These are phyloP conservation scores for Napeogenes inachia DNA, from an alignment of 2,888 invertebrate species.

Conservation along the genomic window DNA sequence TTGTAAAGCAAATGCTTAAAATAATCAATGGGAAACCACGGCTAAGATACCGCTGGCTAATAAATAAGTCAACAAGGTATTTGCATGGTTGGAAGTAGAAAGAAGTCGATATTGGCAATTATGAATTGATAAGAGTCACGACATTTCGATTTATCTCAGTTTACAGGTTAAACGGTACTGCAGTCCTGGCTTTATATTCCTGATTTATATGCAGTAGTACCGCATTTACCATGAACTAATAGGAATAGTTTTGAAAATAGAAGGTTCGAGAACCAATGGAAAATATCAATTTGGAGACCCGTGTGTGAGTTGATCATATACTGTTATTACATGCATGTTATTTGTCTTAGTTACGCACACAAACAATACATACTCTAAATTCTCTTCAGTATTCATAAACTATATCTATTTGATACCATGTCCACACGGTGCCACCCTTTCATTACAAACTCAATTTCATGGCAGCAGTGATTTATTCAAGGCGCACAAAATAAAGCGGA, in stretches of 20 bases:
- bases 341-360: too few species aligned
- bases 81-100: slow-evolving; percentile 56
- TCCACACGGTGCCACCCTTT: slow-evolving; percentile 10
- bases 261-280: too few species aligned
- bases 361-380: too few species aligned
- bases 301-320: too few species aligned
- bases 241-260: background rate
- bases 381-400: too few species aligned
- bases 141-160: slow-evolving; percentile 25
- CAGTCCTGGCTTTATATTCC: slow-evolving; percentile 5
- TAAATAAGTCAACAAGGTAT: slow-evolving; percentile 53
- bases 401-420: background rate
- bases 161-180: slow-evolving; percentile 12
- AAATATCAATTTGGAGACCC: too few species aligned
- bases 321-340: too few species aligned
- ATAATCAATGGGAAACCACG: background rate
- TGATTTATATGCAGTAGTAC: slow-evolving; percentile 2
- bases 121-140: slow-evolving; percentile 31
- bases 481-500: slow-evolving; percentile 29
- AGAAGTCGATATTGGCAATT: slow-evolving; percentile 53
- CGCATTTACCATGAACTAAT: background rate
- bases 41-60: slow-evolving; percentile 32
- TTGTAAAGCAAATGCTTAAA: too few species aligned
- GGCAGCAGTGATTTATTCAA: slow-evolving; percentile 28
- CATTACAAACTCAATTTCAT: slow-evolving; percentile 27